Conservation (phyloP, 2,113 vertebrate species). For the Tachysurus fulvidraco region DNA sequence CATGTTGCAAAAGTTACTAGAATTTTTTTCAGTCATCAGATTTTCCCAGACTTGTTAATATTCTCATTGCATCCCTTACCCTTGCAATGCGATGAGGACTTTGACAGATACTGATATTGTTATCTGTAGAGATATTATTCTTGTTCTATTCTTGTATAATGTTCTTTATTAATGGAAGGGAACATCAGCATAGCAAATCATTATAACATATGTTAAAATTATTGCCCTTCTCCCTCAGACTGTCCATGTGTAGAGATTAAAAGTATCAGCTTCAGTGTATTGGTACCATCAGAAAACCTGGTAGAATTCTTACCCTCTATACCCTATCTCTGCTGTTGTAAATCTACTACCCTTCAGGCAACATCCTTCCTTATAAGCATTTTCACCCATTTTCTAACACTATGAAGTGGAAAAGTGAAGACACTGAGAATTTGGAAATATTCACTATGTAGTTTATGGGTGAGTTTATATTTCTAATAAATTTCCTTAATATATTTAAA, state of each 20-base stretch:
- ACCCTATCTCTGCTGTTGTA: neutral
- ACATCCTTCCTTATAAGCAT: neutral
- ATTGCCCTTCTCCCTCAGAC: neutral
- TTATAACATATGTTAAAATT: neutral
- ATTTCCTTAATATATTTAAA: neutral
- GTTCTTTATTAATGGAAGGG: neutral
- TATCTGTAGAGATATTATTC: neutral
- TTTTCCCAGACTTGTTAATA: no score
- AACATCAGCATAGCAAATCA: neutral
- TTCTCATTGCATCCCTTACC: no score
- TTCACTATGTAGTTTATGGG: neutral
- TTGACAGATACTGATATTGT: no score
- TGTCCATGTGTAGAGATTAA: neutral
- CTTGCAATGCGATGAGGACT: no score
- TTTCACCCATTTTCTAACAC: neutral
- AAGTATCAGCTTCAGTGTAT: constrained; percentile 37
- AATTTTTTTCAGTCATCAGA: neutral
- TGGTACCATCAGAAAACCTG: constrained; percentile 28
- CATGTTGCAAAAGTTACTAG: neutral
- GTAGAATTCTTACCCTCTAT: neutral
- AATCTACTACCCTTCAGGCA: constrained; percentile 26
- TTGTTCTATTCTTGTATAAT: no score
- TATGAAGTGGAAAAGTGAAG: neutral
- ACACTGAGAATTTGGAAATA: neutral
- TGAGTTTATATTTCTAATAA: neutral